Evolutionary conservation across 2,113 vertebrate species (phyloP), one percentile per base, ranked within the genome.

Genomic region (Trogon melanurus): DNA sequence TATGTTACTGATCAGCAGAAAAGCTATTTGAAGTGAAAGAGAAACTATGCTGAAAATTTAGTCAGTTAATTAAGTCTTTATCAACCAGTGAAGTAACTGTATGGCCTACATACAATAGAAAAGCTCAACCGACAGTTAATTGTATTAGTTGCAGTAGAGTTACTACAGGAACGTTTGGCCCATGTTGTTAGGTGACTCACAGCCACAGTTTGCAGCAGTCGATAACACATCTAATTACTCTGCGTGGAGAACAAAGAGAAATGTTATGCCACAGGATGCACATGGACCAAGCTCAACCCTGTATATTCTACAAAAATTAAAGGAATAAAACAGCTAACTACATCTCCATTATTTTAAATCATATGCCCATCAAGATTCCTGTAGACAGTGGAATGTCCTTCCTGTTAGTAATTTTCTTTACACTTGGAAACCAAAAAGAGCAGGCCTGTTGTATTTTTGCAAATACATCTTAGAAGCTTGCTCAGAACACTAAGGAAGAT

Each of bases 31-130:
- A 93, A 79, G 22, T 47, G 34, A 89, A 94, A 91, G 34, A 65
- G 54, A 83, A 91, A 72, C 17, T 34, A n/a, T 7, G 9, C 25
- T 54, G 47, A 94, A 95, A 91, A 93, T 88, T 78, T 87, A 62
- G 76, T 87, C 19, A 50, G 30, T 69, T 95, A 89, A 88, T 93
- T 91, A 93, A 89, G 80, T n/a, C 69, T 53, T 81, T 72, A 76
- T 75, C 80, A 62, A 53, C 25, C 54, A 69, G 29, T n/a, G 34
- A 91, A 79, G 29, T 54, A 83, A 91, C n/a, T 85, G 16, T 36
- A 71, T 21, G 53, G 65, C 79, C 76, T 78, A 50, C 26, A 81
- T 21, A 78, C 75, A 86, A 81, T 10, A 48, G 30, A 73, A 86
- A 86, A 81, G 38, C 30, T 92, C 64, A 84, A 25, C 23, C 12